Conservation (phyloP, 2,797 vertebrate species). For the Brotula barbata region DNA sequence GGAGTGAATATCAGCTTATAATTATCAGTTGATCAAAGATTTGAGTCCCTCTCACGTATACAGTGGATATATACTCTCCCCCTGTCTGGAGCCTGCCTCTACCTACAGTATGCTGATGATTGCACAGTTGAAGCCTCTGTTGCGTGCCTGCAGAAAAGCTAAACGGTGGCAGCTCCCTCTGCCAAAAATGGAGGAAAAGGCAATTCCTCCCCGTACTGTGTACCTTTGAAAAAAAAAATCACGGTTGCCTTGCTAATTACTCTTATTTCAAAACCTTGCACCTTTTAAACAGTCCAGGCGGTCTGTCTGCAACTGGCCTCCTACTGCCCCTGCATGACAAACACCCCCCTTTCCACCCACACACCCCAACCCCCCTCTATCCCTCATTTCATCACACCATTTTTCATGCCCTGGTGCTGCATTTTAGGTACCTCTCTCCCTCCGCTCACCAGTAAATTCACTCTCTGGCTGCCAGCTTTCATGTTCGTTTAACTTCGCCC, state of each 20-base stretch:
- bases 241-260: conserved; percentile 70
- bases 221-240: conserved; percentile 52
- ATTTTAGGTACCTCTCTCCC: conserved; percentile 30
- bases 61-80: no score
- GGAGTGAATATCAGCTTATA: conserved; percentile 3
- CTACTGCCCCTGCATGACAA: conserved; percentile 80
- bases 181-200: conserved; percentile 49
- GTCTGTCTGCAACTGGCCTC: conserved; percentile 71
- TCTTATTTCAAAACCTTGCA: conserved; percentile 71
- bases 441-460: conserved; percentile 42
- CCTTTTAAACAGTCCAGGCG: conserved; percentile 66
- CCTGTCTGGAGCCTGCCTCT: conserved; percentile 26
- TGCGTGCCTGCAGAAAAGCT: conserved; percentile 58
- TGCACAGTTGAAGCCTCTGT: conserved; percentile 41
- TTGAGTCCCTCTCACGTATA: neutral
- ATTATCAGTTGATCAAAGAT: neutral
- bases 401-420: conserved; percentile 44
- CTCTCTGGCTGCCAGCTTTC: conserved; percentile 52
- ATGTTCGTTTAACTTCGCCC: no score
- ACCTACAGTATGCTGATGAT: conserved; percentile 59
- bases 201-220: conserved; percentile 3
- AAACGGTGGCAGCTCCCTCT: conserved; percentile 39
- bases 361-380: conserved; percentile 26
- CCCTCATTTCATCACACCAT: conserved; percentile 55
- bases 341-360: conserved; percentile 57